Evolutionary conservation across 2,797 vertebrate genomes (phyloP).

Genomic region (Dipus sagitta): DNA sequence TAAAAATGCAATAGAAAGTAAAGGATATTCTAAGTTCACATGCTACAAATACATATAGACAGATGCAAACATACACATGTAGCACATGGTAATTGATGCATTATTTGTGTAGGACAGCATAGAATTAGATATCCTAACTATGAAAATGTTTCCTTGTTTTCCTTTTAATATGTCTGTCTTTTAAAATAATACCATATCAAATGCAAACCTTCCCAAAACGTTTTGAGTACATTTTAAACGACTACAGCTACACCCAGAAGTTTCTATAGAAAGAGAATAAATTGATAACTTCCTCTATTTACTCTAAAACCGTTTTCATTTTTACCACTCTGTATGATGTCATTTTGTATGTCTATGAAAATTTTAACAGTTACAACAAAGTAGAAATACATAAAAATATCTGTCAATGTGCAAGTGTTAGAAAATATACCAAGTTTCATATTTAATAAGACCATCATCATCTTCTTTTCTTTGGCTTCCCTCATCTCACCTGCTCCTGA

Average conservation of each 20-base stretch:
- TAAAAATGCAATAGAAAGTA: not conserved
- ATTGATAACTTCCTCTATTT: not conserved
- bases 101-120: not conserved
- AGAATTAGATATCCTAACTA: not conserved
- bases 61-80: not conserved
- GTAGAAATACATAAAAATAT: not conserved
- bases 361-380: slow-evolving; percentile 40
- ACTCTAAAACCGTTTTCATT: no score
- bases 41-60: not conserved
- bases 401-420: not conserved
- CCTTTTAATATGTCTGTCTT: not conserved
- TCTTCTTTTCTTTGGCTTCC: not conserved
- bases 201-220: not conserved
- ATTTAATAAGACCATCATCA: not conserved
- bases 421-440: not conserved
- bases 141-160: not conserved
- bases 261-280: not conserved
- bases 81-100: not conserved
- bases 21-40: not conserved
- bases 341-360: not conserved
- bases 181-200: not conserved
- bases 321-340: no score
- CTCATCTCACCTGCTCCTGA: not conserved
- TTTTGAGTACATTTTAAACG: not conserved
- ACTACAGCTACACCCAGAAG: not conserved